Evolutionary conservation across 2,888 invertebrate genomes (phyloP), one percentile per base, ranked within the genome.

Genomic region (Cyclophora punctaria): DNA sequence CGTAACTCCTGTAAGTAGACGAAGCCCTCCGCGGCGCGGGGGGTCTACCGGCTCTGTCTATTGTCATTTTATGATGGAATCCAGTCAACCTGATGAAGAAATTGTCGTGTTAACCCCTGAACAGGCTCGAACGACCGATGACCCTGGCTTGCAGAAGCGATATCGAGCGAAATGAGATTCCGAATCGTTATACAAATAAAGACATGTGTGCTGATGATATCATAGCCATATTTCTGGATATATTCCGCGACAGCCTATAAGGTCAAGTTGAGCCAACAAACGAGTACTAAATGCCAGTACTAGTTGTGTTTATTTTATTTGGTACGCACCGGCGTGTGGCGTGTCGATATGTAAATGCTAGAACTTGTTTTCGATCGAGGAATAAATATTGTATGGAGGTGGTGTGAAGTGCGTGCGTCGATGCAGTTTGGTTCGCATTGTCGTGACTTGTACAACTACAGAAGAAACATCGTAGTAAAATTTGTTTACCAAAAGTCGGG

Each of bases 1-100:
- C 83, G 61, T 89, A 89, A 62, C 89, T 89, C 57, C 87, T 77
- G 64, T 89, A 89, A 3, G 89, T 88, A 5, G 87, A 87, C 7
- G 83, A 71, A 3, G 78, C 77, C 44, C 87, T 75, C 47, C 84
- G 74, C 1, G 87, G 87, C 7, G 87, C 78, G 20, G 87, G 87
- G 4, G 87, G 87, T 42, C 79, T 72, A 51, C 86, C 87, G 48
- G 81, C 78, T 73, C 73, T 75, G 64, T 87, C 87, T 69, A 87
- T 80, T 53, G 85, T 87, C 87, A 87, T 87, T 73, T 69, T 80
- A 63, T 46, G 52, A 48, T 40, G 51, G 34, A 7, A 33, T 50
- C 56, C 54, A 57, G 48, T 58, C 50, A 60, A 85, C 86, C 86
- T 87, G 84, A 75, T 62, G 65, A 78, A 82, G 67, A 78, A 80